These are phyloP conservation scores for Cryptotermes secundus DNA, from an alignment of 1,140 invertebrate species.

Conservation along the genomic window DNA sequence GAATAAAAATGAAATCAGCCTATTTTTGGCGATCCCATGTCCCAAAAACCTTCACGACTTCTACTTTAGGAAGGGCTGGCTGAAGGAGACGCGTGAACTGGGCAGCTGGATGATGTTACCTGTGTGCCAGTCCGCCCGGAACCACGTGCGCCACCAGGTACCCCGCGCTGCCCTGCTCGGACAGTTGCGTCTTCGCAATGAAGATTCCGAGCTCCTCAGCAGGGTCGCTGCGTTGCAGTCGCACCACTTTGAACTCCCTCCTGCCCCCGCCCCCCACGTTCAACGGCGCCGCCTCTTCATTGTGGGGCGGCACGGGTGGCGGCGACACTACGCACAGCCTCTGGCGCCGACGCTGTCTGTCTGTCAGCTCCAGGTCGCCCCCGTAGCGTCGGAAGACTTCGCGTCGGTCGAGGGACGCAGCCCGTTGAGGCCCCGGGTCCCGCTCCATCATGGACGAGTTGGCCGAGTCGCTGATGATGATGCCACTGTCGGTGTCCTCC, in stretches of 20 bases:
- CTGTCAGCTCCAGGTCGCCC: neutral
- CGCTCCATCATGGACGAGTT: conserved; percentile 63
- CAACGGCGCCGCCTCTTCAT: conserved; percentile 43
- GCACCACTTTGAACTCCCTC: conserved; percentile 59
- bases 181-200: conserved; percentile 72
- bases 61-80: no score
- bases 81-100: no score
- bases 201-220: conserved; percentile 79
- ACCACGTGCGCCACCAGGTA: conserved; percentile 84
- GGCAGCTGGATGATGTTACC: conserved; percentile 48
- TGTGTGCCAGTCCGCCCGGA: conserved; percentile 72
- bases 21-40: no score
- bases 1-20: no score
- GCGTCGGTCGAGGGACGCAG: conserved; percentile 53
- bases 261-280: neutral
- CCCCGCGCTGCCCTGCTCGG: conserved; percentile 65
- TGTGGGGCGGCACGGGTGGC: conserved; percentile 33
- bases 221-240: conserved; percentile 63
- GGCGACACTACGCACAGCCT: conserved; percentile 31
- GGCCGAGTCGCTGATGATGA: conserved; percentile 70
- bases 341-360: conserved; percentile 28
- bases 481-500: conserved; percentile 71
- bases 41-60: no score
- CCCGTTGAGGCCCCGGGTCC: conserved; percentile 46
- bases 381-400: conserved; percentile 50